These are phyloP conservation scores for Lucilia cuprina DNA, from an alignment of 1,140 invertebrate species.

Conservation along the genomic window DNA sequence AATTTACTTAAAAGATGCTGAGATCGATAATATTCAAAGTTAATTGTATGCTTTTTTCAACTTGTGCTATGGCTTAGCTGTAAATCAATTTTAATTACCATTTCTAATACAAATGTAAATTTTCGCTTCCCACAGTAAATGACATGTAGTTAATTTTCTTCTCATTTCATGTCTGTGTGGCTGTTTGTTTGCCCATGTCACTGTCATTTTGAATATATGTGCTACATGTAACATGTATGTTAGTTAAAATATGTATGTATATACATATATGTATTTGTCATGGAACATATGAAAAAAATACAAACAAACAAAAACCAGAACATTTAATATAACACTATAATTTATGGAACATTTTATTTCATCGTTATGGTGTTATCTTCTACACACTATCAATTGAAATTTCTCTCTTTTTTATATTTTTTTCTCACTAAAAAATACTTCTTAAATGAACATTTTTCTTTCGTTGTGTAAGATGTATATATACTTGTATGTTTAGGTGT, in stretches of 20 bases:
- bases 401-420: constrained; percentile 12
- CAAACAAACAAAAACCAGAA: background rate
- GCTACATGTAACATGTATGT: background rate
- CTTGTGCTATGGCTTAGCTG: background rate
- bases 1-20: too few relatives aligned
- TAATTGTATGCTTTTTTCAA: too few relatives aligned
- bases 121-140: background rate
- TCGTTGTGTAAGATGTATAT: background rate
- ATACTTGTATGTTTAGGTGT: background rate
- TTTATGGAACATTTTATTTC: constrained; percentile 26
- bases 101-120: background rate
- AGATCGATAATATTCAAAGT: too few relatives aligned
- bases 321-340: constrained; percentile 30
- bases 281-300: constrained; percentile 14
- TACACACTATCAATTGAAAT: constrained; percentile 25
- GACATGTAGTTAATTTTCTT: background rate
- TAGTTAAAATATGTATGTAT: too few relatives aligned
- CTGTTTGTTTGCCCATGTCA: background rate
- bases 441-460: background rate
- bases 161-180: background rate
- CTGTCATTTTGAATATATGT: background rate
- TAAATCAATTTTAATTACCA: background rate
- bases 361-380: constrained; percentile 24
- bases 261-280: constrained; percentile 24
- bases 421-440: background rate